Percentiles rank a stretch among this genome's conserved stretches.
Conservation (phyloP, 2,797 vertebrate genomes). For the Thalassophryne amazonica region DNA sequence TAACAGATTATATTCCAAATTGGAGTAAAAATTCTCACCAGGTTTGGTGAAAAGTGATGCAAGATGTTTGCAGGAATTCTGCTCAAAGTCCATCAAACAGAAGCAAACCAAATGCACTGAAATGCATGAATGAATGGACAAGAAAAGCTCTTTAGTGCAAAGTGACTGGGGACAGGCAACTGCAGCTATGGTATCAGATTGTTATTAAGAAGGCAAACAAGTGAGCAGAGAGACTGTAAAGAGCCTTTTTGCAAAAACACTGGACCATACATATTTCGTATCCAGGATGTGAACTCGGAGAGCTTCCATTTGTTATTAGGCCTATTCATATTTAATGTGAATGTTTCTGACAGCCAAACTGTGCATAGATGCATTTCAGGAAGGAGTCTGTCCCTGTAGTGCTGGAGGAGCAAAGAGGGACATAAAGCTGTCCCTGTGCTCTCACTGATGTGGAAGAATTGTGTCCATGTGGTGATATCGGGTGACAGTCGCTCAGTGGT, state of each 20-base stretch:
- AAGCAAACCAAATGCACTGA: no score
- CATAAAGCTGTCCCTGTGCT: constrained; percentile 36
- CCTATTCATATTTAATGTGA: constrained; percentile 73
- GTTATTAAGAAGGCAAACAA: constrained; percentile 7
- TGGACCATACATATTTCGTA: constrained; percentile 20
- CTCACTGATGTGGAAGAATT: constrained; percentile 38
- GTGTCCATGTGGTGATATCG: constrained; percentile 63
- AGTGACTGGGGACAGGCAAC: no score
- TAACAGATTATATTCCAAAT: no score
- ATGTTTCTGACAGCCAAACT: constrained; percentile 41
- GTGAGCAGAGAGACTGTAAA: background rate
- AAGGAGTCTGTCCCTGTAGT: constrained; percentile 35
- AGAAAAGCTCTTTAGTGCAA: constrained; percentile 16
- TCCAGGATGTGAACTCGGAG: constrained; percentile 35
- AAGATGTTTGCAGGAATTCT: no score
- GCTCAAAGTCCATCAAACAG: no score
- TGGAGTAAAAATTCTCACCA: no score
- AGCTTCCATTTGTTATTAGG: constrained; percentile 62
- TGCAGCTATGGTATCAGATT: constrained; percentile 7
- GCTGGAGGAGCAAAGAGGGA: constrained; percentile 20
- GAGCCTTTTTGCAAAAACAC: constrained; percentile 41
- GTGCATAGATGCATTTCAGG: constrained; percentile 51
- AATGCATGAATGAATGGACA: background rate
- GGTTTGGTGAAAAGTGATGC: no score
- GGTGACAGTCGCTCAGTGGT: constrained; percentile 66